phyloP scores from a whole-genome alignment of 2,888 invertebrate species.

The Hirtodrosophila histrioides region DNA sequence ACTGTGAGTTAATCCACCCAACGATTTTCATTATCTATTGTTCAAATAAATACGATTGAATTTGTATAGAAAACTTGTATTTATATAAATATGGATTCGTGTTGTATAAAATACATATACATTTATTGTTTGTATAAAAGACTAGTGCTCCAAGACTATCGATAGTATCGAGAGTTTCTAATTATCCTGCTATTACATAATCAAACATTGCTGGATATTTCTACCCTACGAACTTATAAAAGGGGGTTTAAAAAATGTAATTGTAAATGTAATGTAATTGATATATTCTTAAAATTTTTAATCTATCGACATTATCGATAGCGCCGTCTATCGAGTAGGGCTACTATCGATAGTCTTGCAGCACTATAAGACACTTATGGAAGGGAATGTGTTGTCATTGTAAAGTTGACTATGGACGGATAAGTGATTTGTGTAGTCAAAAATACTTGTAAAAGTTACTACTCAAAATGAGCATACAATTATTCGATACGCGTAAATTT shows the following conservation, averaged over 20 bases:
- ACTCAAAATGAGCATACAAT: conserved; percentile 20
- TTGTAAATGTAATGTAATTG: no score
- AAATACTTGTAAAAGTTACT: conserved; percentile 22
- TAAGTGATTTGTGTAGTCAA: conserved; percentile 19
- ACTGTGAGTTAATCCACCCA: conserved; percentile 7
- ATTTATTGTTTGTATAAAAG: conserved; percentile 37
- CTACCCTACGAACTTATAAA: no score
- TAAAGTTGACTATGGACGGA: conserved; percentile 55
- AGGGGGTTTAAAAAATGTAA: no score
- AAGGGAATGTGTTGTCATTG: conserved; percentile 26
- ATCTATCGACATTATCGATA: no score
- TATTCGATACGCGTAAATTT: conserved; percentile 25
- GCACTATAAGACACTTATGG: conserved; percentile 29
- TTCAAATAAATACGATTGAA: conserved; percentile 4
- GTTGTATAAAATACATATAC: conserved; percentile 35
- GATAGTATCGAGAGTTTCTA: no score
- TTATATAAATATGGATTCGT: conserved; percentile 35
- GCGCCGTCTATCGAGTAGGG: no score
- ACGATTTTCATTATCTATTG: conserved; percentile 1
- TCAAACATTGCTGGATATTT: no score
- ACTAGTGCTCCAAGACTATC: no score
- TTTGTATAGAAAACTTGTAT: conserved; percentile 41
- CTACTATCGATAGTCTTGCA: no score
- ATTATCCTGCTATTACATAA: no score
- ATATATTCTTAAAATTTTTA: no score